Base-by-base conservation (phyloP, 2,888 invertebrate genomes). In the Limnephilus marmoratus region DNA sequence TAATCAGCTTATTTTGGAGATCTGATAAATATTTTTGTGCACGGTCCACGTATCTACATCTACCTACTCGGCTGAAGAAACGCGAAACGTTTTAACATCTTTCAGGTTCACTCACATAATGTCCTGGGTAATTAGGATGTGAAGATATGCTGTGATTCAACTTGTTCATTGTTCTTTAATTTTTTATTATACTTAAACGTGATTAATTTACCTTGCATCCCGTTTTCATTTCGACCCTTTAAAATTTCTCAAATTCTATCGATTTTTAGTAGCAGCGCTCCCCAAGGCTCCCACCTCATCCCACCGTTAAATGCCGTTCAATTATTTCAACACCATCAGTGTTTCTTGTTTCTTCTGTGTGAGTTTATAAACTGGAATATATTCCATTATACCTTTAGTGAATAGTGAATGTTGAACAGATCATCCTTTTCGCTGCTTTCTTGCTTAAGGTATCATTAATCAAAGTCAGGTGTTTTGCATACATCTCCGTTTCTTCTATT, bases 381-480 rank as follows among this genome's bases (percentile, higher is more conserved):
- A 68, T 68, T 68, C 18, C 24, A 68, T 24, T n/a, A 24, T 68
- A 24, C 9, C 18, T 68, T 9, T 24, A 68, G 68, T n/a, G 68
- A 49, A 49, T 49, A 15, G 49, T 49, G 15, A 15, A 49, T 49
- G 49, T 49, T 49, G 15, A 68, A 68, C 68, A n/a, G 68, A 68
- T 68, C 68, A 68, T 68, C 68, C 24, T 29, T 53, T 53, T 29
- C 80, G 34, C 34, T 81, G 80, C 37, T 89, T 89, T 89, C 81
- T 37, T 4, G 80, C 13, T 34, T 31, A 68, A 37, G 11, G 81
- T 29, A 80, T 89, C 88, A 89, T 89, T 80, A 89, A 89, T 89
- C 88, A 89, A 80, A 68, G 88, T 89, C 88, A 37, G 88, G 88
- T 81, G 86, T 53, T 86, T 86, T 86, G 88, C 80, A 89, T 89